Percentiles rank a stretch among this genome's conserved stretches.
Conservation (phyloP, 2,888 invertebrate genomes). For the Anoplius nigerrimus region DNA sequence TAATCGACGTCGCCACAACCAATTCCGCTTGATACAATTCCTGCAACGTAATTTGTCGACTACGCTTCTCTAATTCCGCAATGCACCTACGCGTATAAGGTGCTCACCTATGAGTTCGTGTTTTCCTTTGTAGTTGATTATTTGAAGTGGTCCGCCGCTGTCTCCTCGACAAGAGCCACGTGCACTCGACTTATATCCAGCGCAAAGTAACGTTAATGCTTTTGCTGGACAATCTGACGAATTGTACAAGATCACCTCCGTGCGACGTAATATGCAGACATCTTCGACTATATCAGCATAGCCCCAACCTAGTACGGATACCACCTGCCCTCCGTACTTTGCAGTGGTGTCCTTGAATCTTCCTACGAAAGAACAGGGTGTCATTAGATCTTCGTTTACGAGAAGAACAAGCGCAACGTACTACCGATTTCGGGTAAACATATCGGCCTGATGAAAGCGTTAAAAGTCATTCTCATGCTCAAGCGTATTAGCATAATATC, state of each 20-base stretch:
- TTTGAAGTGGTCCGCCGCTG: slow-evolving; percentile 56
- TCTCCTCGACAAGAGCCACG: slow-evolving; percentile 53
- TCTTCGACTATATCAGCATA: slow-evolving; percentile 34
- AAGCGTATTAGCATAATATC: slow-evolving; percentile 55
- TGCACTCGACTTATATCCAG: slow-evolving; percentile 37
- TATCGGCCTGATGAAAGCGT: slow-evolving; percentile 52
- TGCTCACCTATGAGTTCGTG: slow-evolving; percentile 48
- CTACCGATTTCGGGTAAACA: slow-evolving; percentile 52
- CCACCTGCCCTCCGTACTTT: slow-evolving; percentile 34
- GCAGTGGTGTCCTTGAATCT: not conserved
- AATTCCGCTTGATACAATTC: slow-evolving; percentile 48
- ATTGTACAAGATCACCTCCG: slow-evolving; percentile 39
- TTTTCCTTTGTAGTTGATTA: slow-evolving; percentile 37
- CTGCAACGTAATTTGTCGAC: slow-evolving; percentile 24
- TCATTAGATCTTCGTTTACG: not conserved
- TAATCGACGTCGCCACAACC: slow-evolving; percentile 45
- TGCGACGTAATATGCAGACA: slow-evolving; percentile 40
- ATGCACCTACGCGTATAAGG: not conserved
- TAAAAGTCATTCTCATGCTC: slow-evolving; percentile 53
- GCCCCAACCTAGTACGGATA: slow-evolving; percentile 52
- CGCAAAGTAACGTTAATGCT: slow-evolving; percentile 43
- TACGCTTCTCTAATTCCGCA: not conserved
- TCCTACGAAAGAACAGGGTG: too few relatives aligned
- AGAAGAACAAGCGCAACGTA: not conserved
- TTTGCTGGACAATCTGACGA: slow-evolving; percentile 32